These are phyloP conservation scores for Pseudocheirus occidentalis DNA, from an alignment of 2,797 vertebrate genomes.

Conservation along the genomic window DNA sequence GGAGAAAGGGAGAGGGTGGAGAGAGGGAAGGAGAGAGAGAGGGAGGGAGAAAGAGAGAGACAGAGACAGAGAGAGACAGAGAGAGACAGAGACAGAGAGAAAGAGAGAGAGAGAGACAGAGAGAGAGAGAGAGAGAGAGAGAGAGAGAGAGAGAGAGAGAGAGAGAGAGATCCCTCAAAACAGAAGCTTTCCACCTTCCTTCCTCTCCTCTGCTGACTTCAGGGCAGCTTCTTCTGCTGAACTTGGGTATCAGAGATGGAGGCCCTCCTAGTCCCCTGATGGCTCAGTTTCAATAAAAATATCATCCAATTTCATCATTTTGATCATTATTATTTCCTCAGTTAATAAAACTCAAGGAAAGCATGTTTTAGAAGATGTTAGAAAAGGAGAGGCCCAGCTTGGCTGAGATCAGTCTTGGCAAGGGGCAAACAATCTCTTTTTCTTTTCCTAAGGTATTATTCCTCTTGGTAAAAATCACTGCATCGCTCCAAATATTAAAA, in stretches of 20 bases:
- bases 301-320: conserved; percentile 67
- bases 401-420: conserved; percentile 60
- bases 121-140: not conserved
- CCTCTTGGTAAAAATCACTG: conserved; percentile 35
- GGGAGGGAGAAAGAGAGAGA: not conserved
- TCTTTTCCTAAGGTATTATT: conserved; percentile 38
- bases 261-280: conserved; percentile 59
- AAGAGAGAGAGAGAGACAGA: not conserved
- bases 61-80: too few species aligned
- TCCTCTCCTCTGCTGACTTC: conserved; percentile 66
- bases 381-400: conserved; percentile 60
- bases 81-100: accelerated
- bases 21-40: accelerated
- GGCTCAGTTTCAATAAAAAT: conserved; percentile 77
- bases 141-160: not conserved
- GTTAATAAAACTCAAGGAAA: conserved; percentile 72
- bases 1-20: accelerated
- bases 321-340: conserved; percentile 72
- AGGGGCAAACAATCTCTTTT: not conserved
- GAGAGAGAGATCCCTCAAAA: conserved; percentile 60
- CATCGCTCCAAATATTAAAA: conserved; percentile 61
- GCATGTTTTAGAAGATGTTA: conserved; percentile 66
- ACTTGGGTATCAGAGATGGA: conserved; percentile 65
- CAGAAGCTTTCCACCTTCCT: conserved; percentile 71
- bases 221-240: conserved; percentile 58